Evolutionary conservation across 2,113 vertebrate genomes (phyloP).

Genomic region (Verasper variegatus): DNA sequence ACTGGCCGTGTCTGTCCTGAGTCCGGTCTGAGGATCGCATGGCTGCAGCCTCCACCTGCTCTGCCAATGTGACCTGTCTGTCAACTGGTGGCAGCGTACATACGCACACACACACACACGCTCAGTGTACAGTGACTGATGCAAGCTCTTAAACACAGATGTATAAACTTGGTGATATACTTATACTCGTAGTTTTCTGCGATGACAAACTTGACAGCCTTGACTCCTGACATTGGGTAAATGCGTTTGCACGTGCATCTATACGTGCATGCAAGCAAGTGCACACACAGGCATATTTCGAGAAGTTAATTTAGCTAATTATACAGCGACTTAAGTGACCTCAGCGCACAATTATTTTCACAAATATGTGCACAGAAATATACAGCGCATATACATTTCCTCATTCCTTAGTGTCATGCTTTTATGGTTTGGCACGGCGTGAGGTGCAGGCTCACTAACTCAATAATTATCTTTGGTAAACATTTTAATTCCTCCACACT

Average conservation of each 20-base stretch:
- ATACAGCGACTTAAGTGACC: background rate
- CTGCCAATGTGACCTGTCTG: conserved; percentile 78
- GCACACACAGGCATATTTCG: background rate
- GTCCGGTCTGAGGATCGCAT: conserved; percentile 66
- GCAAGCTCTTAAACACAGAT: conserved; percentile 44
- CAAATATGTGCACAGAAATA: conserved; percentile 30
- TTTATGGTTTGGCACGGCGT: background rate
- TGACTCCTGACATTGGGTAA: background rate
- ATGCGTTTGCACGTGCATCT: conserved; percentile 24
- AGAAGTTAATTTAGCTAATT: conserved; percentile 15
- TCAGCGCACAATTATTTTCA: background rate
- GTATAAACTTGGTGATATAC: conserved; percentile 61
- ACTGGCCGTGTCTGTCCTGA: conserved; percentile 56
- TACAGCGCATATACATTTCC: conserved; percentile 13
- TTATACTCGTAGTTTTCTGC: conserved; percentile 47
- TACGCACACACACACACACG: conserved; percentile 37
- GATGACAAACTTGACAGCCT: conserved; percentile 49
- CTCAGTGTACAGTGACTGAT: conserved; percentile 40
- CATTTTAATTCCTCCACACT: conserved; percentile 10
- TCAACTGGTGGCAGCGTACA: conserved; percentile 56
- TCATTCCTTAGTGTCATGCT: background rate
- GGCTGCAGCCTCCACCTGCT: conserved; percentile 76
- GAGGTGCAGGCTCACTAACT: background rate
- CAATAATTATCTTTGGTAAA: conserved; percentile 7
- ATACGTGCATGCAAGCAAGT: background rate